Percentiles rank a stretch among this genome's conserved stretches.
Evolutionary conservation across 1,140 invertebrate species (phyloP).

Genomic region (Panulirus ornatus): DNA sequence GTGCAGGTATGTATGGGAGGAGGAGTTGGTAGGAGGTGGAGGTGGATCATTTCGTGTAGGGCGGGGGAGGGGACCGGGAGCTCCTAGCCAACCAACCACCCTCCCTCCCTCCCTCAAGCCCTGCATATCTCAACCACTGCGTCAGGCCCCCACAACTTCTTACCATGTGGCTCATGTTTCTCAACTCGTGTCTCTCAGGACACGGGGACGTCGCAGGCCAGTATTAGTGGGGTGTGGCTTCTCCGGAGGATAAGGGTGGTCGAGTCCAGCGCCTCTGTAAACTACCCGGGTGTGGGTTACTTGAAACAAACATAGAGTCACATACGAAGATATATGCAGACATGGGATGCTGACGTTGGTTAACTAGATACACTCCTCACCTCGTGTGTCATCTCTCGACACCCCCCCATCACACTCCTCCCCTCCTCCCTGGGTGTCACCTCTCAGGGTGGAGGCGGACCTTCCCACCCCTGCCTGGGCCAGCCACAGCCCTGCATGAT

Average conservation of each 20-base stretch:
- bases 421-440: neutral
- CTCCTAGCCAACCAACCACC: neutral
- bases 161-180: neutral
- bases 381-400: too few relatives aligned
- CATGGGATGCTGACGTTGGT: too few relatives aligned
- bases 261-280: too few relatives aligned
- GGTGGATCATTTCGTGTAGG: neutral
- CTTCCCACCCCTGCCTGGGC: neutral
- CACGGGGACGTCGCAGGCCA: neutral
- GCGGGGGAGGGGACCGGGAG: neutral
- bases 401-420: neutral
- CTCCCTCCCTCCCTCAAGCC: too few relatives aligned
- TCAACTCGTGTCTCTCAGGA: neutral
- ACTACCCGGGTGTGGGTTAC: too few relatives aligned
- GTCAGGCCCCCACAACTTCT: neutral
- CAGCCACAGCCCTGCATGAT: slow-evolving; percentile 7
- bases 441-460: too few relatives aligned
- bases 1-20: neutral
- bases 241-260: too few relatives aligned
- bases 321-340: too few relatives aligned
- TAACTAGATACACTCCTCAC: too few relatives aligned
- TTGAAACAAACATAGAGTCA: too few relatives aligned
- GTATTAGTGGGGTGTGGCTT: too few relatives aligned
- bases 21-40: neutral
- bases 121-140: neutral